Evolutionary conservation across 2,888 invertebrate genomes (phyloP), one percentile per base, ranked within the genome.

Genomic region (Urechis unicinctus): DNA sequence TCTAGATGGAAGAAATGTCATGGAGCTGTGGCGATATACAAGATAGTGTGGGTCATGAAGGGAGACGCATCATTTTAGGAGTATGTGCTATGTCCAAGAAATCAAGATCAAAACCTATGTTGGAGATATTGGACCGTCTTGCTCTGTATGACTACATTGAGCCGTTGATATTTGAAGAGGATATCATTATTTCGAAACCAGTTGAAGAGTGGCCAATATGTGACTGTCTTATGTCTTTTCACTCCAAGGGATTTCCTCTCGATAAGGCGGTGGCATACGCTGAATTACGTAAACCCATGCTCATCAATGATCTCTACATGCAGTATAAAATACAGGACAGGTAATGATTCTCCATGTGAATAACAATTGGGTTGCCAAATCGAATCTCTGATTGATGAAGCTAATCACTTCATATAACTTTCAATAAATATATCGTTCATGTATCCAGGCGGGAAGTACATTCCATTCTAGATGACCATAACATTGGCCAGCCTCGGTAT

Each of bases 41-140:
- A 36, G 36, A 36, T 36, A 17, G 36, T 9, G 36, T 13, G 17
- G 9, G 36, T 17, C 9, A 9, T 17, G 9, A 44, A 5, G 52
- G 26, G 22, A 9, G 31, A 30, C 50, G 56, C 59, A 71, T 98
- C 69, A 85, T 94, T 76, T 94, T 99, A 69, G 98, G 98, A 61
- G 89, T 99, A 58, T 99, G 98, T 83, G 97, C 98, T 66, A 99
- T 99, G 98, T 89, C 91, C 73, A 97, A 98, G 81, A 99, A 99
- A 81, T 94, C 96, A 41, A 91, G 93, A 75, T 95, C 96, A 63
- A 97, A 96, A 80, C 98, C 98, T 17, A 99, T 99, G 98, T 90
- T 90, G 75, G 97, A 97, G 81, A 99, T 99, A 69, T 84, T 99
- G 56, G 91, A 90, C 1, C 84, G 97, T 41, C 85, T 99, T 57